phyloP scores from a whole-genome alignment of 2,797 vertebrate species.

The Muscicapa comitata region DNA sequence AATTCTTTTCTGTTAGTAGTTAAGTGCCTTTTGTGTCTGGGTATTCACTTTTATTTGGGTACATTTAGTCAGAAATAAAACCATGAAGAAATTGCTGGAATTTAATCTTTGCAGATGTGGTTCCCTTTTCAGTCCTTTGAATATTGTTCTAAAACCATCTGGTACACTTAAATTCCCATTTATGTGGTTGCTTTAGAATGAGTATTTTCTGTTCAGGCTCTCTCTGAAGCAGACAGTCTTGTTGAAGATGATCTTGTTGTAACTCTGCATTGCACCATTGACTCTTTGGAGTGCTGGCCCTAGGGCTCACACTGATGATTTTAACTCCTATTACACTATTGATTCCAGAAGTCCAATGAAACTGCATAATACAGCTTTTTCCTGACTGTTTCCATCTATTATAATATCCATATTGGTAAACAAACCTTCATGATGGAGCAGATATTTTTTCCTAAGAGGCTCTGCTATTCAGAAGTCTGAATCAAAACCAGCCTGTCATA shows the following conservation, averaged over 20 bases:
- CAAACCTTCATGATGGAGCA: neutral
- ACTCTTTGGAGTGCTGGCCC: neutral
- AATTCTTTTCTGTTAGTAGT: neutral
- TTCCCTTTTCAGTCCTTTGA: neutral
- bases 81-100: neutral
- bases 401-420: neutral
- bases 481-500: constrained; percentile 71
- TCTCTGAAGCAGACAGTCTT: neutral
- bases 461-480: constrained; percentile 40
- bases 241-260: neutral
- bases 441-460: constrained; percentile 3
- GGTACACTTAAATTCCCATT: neutral
- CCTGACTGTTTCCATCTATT: neutral
- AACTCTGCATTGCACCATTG: neutral
- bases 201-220: neutral
- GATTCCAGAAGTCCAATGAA: neutral
- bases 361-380: neutral
- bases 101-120: neutral
- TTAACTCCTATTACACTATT: neutral
- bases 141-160: neutral
- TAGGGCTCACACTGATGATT: neutral
- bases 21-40: neutral
- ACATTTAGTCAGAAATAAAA: neutral
- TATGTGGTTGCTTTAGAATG: neutral
- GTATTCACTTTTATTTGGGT: constrained; percentile 1